Evolutionary conservation across 2,888 invertebrate species (phyloP).

Genomic region (Atherix ibis): DNA sequence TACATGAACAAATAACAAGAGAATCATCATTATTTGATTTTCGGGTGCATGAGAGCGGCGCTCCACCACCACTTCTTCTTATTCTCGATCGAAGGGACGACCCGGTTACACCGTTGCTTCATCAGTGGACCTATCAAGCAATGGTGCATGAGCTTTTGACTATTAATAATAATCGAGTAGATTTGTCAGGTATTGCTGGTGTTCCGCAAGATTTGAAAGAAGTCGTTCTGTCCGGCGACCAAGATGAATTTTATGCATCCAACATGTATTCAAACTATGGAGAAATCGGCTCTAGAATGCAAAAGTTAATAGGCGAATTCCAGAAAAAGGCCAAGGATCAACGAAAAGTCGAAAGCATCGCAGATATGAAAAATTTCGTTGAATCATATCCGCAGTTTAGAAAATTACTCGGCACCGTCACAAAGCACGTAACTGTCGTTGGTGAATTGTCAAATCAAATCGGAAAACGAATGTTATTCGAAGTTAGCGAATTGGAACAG

Average conservation of each 20-base stretch:
- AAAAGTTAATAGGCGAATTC: slow-evolving; percentile 93
- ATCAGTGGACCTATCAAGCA: slow-evolving; percentile 99
- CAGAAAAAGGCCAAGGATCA: slow-evolving; percentile 90
- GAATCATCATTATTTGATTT: slow-evolving; percentile 82
- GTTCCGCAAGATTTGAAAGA: slow-evolving; percentile 80
- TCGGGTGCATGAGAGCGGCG: slow-evolving; percentile 42
- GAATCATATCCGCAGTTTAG: slow-evolving; percentile 98
- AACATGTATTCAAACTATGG: slow-evolving; percentile 95
- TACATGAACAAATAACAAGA: slow-evolving; percentile 70
- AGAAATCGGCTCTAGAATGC: slow-evolving; percentile 94
- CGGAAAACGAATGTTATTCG: slow-evolving; percentile 58
- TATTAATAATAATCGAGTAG: slow-evolving; percentile 88
- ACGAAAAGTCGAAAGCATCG: slow-evolving; percentile 93
- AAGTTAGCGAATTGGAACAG: slow-evolving; percentile 87
- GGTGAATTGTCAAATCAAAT: slow-evolving; percentile 85
- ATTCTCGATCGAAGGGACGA: slow-evolving; percentile 89
- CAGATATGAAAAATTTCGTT: slow-evolving; percentile 97
- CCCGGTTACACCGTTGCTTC: slow-evolving; percentile 87
- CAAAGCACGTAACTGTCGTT: slow-evolving; percentile 94
- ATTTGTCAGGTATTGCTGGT: slow-evolving; percentile 66
- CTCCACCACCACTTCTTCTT: slow-evolving; percentile 62
- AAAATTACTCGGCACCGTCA: slow-evolving; percentile 89
- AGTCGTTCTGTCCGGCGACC: slow-evolving; percentile 85
- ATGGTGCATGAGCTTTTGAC: slow-evolving; percentile 97
- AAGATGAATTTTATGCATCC: slow-evolving; percentile 93